Evolutionary conservation across 2,113 vertebrate species (phyloP), one percentile per base, ranked within the genome.

Genomic region (Myrmophylax atrothorax): DNA sequence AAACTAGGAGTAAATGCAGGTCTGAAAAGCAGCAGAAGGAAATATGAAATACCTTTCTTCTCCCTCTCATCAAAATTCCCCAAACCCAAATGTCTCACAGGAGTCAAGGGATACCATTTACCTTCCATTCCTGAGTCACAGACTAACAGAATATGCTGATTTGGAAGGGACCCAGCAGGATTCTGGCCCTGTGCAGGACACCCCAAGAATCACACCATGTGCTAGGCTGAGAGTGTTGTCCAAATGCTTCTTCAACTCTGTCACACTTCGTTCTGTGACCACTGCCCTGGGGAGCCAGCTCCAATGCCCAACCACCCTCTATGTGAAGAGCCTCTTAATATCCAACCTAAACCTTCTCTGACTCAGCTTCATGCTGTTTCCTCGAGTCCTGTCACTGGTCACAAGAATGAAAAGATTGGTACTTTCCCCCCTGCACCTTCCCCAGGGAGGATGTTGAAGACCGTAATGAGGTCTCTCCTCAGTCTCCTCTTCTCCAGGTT

Each of bases 341-440:
- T 29, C 24, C 53, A 68, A 53, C 46, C 29, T 25, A 60, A 68
- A 75, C 28, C 38, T 58, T 24, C 37, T 69, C 28, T 24, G 33
- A 60, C 38, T 52, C 62, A 53, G 46, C 13, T 53, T 53, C 28
- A 60, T 25, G 38, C 16, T 24, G 44, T 68, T 53, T 37, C 60
- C 46, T 82, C 0, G 0, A 14, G 18, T 46, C 25, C 20, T 49
- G 66, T 72, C 42, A 80, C 35, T 7, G 17, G 7, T 26, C 23
- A 60, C 10, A 67, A 52, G 33, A 74, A 6, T 8, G 18, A 66
- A 33, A 16, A 67, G 28, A 75, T 38, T 16, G 33, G n/a, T 38
- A 19, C 18, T 28, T 46, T 50, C 22, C 33, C 8, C 8, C 28
- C 13, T 60, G 33, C 28, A 25, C 10, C 20, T 60, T 7, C 24